Conservation (phyloP, 37 sponge, comb jelly and placozoan genomes). For the Corticium candelabrum region DNA sequence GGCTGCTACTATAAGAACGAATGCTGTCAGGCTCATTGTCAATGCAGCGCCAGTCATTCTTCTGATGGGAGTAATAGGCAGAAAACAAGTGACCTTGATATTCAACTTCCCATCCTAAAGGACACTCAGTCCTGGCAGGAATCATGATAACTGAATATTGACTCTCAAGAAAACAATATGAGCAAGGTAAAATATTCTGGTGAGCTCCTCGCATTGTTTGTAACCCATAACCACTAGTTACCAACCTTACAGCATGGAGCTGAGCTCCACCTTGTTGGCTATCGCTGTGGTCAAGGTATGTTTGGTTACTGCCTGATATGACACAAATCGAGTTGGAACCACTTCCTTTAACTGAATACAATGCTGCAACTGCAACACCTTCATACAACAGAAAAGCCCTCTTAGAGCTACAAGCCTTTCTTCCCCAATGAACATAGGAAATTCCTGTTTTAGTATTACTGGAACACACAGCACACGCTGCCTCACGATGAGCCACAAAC, state of each 20-base stretch:
- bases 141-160: conserved; percentile 5
- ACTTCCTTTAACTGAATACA: neutral
- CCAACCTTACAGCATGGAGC: neutral
- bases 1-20: neutral
- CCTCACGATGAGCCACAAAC: neutral
- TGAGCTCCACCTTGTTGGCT: neutral
- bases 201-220: neutral
- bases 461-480: neutral
- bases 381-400: neutral
- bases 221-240: conserved; percentile 7
- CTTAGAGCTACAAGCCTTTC: neutral
- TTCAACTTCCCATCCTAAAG: conserved; percentile 5
- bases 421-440: neutral
- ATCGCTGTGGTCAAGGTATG: neutral
- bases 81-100: conserved; percentile 1
- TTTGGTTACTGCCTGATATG: neutral
- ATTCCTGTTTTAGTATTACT: neutral
- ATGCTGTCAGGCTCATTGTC: neutral
- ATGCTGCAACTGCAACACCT: neutral
- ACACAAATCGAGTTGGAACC: neutral
- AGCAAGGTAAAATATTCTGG: neutral
- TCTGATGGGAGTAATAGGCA: neutral
- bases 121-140: conserved; percentile 1
- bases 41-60: neutral
- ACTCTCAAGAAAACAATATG: conserved; percentile 5